Conservation (phyloP, 2,797 vertebrate species). For the Lagodon rhomboides region DNA sequence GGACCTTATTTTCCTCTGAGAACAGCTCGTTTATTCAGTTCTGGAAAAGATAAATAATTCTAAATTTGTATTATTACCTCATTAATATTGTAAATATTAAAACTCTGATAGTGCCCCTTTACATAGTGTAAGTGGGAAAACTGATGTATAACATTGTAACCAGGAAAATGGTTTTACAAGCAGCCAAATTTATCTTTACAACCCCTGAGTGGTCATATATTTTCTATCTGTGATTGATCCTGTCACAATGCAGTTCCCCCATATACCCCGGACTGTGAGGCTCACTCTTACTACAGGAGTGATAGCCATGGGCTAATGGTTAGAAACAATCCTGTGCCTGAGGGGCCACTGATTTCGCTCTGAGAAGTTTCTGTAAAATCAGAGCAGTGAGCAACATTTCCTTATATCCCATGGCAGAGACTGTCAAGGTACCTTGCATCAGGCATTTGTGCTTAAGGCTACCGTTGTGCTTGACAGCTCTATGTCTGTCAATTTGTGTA, state of each 20-base stretch:
- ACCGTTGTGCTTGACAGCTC: background rate
- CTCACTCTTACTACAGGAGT: background rate
- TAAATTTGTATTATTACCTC: too few species aligned
- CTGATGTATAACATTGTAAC: background rate
- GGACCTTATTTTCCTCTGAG: too few species aligned
- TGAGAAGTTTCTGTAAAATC: background rate
- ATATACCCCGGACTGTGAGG: background rate
- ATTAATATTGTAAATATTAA: too few species aligned
- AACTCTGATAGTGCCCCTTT: too few species aligned
- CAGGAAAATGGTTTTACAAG: background rate
- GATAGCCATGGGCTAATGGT: background rate
- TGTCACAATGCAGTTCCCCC: background rate
- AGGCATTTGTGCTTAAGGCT: conserved; percentile 3
- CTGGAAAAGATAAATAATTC: too few species aligned
- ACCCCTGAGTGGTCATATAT: background rate
- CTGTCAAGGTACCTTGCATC: background rate
- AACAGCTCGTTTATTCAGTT: too few species aligned
- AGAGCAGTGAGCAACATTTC: conserved; percentile 1
- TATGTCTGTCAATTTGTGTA: background rate
- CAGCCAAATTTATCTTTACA: background rate
- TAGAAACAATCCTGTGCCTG: conserved; percentile 2
- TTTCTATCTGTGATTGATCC: background rate
- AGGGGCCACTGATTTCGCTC: background rate
- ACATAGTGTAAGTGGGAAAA: background rate
- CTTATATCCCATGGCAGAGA: background rate